phyloP scores from a whole-genome alignment of 1,140 invertebrate species.

The Heliconius congener region DNA sequence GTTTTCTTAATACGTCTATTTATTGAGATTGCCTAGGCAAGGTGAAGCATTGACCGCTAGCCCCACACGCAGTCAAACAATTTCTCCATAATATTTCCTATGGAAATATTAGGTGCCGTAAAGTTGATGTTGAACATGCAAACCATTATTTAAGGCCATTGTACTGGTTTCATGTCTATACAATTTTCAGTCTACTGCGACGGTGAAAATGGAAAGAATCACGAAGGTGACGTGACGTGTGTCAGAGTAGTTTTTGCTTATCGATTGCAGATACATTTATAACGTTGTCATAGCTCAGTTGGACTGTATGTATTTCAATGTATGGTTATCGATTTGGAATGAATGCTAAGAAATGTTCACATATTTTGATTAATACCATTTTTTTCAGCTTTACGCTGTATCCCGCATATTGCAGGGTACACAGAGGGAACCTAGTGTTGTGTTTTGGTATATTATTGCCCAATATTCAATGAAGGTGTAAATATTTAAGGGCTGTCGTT shows the following conservation, averaged over 20 bases:
- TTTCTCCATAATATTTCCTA: constrained; percentile 45
- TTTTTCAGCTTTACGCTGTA: too few relatives aligned
- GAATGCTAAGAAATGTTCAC: not conserved
- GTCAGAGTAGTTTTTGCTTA: not conserved
- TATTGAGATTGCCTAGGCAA: constrained; percentile 46
- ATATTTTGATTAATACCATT: too few relatives aligned
- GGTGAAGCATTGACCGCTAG: constrained; percentile 52
- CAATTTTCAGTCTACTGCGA: constrained; percentile 22
- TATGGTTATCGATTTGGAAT: not conserved
- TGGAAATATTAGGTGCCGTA: constrained; percentile 56
- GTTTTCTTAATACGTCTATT: not conserved
- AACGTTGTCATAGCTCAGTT: not conserved
- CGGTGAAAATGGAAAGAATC: constrained; percentile 16
- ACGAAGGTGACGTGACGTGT: constrained; percentile 1
- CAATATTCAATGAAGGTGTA: too few relatives aligned
- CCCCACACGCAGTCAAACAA: constrained; percentile 48
- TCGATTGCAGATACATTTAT: not conserved
- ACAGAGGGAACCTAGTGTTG: too few relatives aligned
- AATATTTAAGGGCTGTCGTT: too few relatives aligned
- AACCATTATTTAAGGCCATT: constrained; percentile 52
- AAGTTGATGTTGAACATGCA: constrained; percentile 58
- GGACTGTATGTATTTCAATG: not conserved
- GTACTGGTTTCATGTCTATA: constrained; percentile 37
- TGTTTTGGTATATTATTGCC: too few relatives aligned
- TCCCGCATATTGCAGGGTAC: too few relatives aligned